These are phyloP conservation scores for Brachystomella parvula DNA, from an alignment of 1,140 invertebrate genomes.

Conservation along the genomic window DNA sequence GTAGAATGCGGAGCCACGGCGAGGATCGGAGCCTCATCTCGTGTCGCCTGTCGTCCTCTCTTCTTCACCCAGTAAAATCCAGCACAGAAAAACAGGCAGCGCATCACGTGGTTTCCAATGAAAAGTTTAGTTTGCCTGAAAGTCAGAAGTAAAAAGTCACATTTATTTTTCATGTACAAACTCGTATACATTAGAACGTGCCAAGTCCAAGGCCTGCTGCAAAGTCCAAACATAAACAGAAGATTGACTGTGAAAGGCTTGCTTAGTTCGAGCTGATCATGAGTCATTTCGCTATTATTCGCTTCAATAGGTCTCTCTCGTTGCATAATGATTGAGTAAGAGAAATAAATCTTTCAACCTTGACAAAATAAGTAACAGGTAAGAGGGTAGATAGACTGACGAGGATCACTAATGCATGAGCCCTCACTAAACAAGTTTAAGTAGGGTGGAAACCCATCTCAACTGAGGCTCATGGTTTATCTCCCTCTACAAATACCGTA, in stretches of 20 bases:
- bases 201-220: not conserved
- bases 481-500: too few relatives aligned
- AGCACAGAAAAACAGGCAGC: slow-evolving; percentile 64
- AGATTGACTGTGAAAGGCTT: not conserved
- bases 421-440: too few relatives aligned
- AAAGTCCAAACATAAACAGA: not conserved
- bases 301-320: not conserved
- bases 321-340: not conserved
- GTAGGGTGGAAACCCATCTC: too few relatives aligned
- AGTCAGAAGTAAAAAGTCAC: not conserved
- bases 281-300: not conserved
- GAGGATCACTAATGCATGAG: too few relatives aligned
- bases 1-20: slow-evolving; percentile 84
- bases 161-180: not conserved
- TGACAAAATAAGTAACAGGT: too few relatives aligned
- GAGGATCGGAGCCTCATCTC: slow-evolving; percentile 70
- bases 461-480: too few relatives aligned
- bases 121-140: slow-evolving; percentile 51
- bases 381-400: too few relatives aligned
- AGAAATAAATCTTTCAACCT: too few relatives aligned
- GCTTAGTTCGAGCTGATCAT: not conserved
- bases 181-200: not conserved
- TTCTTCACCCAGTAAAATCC: slow-evolving; percentile 69
- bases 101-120: slow-evolving; percentile 55
- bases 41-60: slow-evolving; percentile 56